Conservation (phyloP, 2,113 vertebrate species). For the rabbit (Oryctolagus cuniculus) region mOryCun1.1 NC_091439.1:82851501-82852000, state of each 20-base stretch:
- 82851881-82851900: background rate
- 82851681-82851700: background rate
- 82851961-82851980: background rate
- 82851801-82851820: background rate
- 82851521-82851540: background rate
- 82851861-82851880: background rate
- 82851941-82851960: background rate
- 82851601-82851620: background rate
- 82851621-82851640: background rate
- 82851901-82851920: background rate
- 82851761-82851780: background rate
- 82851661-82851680: background rate
- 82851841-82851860: background rate
- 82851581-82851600: background rate
- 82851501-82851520: no score
- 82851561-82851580: background rate
- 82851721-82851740: background rate
- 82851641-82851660: background rate
- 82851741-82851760: background rate
- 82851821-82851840: background rate
- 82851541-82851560: constrained; percentile 18
- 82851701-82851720: background rate
- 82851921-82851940: background rate
- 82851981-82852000: constrained; percentile 1
- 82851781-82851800: background rate